phyloP scores from a whole-genome alignment of 2,888 invertebrate genomes.

The Achlya flavicornis region DNA sequence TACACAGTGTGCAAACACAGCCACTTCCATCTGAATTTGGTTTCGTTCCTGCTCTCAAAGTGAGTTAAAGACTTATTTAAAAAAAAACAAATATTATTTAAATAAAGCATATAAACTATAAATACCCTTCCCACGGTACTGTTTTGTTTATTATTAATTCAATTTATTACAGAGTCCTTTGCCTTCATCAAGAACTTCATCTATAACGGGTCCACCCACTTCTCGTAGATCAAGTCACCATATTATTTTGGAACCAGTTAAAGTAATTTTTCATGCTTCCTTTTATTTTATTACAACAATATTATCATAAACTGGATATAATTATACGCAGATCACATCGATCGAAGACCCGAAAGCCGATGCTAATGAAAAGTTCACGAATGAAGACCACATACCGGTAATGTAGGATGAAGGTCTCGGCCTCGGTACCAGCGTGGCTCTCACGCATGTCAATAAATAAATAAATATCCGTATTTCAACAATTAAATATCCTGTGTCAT shows the following conservation, averaged over 20 bases:
- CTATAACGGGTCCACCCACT: conserved; percentile 73
- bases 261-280: conserved; percentile 43
- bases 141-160: neutral
- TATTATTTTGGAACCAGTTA: conserved; percentile 61
- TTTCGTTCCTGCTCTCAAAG: conserved; percentile 74
- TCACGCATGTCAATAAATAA: too few relatives aligned
- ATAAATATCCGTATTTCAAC: too few relatives aligned
- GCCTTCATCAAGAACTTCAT: conserved; percentile 69
- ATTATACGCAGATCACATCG: too few relatives aligned
- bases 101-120: too few relatives aligned
- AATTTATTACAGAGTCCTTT: conserved; percentile 58
- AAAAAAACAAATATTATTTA: too few relatives aligned
- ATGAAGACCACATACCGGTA: too few relatives aligned
- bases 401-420: too few relatives aligned
- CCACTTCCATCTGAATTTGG: conserved; percentile 77
- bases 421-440: too few relatives aligned
- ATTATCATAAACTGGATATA: neutral
- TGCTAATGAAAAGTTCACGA: too few relatives aligned
- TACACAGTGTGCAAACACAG: conserved; percentile 67
- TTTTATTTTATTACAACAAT: neutral
- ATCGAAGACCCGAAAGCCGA: too few relatives aligned
- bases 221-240: conserved; percentile 78
- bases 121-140: neutral
- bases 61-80: conserved; percentile 25
- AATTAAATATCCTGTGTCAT: too few relatives aligned